These are phyloP conservation scores for Stenchaetothrips biformis DNA, from an alignment of 2,888 invertebrate species.

Conservation along the genomic window DNA sequence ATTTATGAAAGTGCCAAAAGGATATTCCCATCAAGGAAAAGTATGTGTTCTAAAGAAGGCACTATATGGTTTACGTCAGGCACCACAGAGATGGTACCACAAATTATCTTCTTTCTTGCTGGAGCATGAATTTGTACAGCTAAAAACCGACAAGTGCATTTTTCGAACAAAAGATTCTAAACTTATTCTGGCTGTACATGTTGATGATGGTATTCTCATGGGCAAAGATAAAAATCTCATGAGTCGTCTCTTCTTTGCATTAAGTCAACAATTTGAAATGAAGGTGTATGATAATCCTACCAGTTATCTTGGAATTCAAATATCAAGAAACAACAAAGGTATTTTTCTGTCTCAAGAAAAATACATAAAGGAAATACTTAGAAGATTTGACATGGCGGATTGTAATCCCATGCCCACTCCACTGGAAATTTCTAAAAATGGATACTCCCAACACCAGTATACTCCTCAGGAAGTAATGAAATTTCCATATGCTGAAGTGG, in stretches of 20 bases:
- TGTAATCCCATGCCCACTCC: background rate
- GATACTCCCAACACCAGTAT: conserved; percentile 28
- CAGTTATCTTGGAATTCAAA: background rate
- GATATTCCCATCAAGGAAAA: conserved; percentile 25
- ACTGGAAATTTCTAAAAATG: background rate
- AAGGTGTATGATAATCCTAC: background rate
- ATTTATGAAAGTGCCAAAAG: conserved; percentile 34
- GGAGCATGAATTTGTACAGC: conserved; percentile 29
- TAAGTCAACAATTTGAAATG: background rate
- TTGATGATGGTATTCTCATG: conserved; percentile 33
- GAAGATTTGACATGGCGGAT: background rate
- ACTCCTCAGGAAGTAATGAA: conserved; percentile 30
- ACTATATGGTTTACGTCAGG: conserved; percentile 34
- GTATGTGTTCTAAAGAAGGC: conserved; percentile 33
- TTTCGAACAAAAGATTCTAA: conserved; percentile 29
- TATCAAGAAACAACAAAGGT: conserved; percentile 25
- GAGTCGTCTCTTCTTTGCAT: background rate
- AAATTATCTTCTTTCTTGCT: conserved; percentile 31
- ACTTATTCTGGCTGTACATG: conserved; percentile 31
- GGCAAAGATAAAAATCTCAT: background rate
- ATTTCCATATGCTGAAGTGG: conserved; percentile 33
- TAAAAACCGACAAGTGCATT: conserved; percentile 33
- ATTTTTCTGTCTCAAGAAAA: conserved; percentile 33
- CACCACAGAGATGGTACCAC: conserved; percentile 34
- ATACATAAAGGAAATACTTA: conserved; percentile 29